Percentiles rank a stretch among this genome's conserved stretches.
These are phyloP conservation scores for Condylostylus longicornis DNA, from an alignment of 1,140 invertebrate genomes.

Conservation along the genomic window DNA sequence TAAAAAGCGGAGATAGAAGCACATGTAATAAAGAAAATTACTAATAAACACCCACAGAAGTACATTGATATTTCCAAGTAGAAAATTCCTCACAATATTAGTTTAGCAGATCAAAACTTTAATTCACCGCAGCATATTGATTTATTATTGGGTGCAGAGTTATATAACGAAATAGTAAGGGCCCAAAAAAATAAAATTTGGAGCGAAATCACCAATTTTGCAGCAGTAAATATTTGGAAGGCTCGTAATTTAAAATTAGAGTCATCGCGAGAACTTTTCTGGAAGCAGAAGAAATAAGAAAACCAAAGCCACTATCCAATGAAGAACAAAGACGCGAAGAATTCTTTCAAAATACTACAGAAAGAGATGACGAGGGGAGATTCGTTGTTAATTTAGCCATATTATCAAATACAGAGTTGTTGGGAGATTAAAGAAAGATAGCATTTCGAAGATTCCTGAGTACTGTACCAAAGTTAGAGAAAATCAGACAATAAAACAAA, in stretches of 20 bases:
- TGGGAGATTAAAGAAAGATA: conserved; percentile 18
- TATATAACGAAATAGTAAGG: conserved; percentile 11
- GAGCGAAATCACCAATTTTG: neutral
- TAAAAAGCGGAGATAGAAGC: conserved; percentile 2
- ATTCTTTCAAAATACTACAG: conserved; percentile 3
- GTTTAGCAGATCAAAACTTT: conserved; percentile 20
- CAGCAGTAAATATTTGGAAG: conserved; percentile 12
- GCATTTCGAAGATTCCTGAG: conserved; percentile 19
- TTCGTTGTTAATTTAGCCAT: conserved; percentile 12
- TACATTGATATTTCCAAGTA: neutral
- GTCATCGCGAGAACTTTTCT: conserved; percentile 1
- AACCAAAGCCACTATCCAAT: conserved; percentile 3
- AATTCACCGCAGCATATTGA: conserved; percentile 13
- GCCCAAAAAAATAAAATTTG: conserved; percentile 8
- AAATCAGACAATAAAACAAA: conserved; percentile 10
- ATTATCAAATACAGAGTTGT: conserved; percentile 9
- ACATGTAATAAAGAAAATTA: conserved; percentile 1
- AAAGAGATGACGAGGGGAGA: conserved; percentile 5
- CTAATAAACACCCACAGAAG: too few species aligned
- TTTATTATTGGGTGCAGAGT: conserved; percentile 14
- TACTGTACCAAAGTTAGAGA: conserved; percentile 19
- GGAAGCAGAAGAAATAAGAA: conserved; percentile 13
- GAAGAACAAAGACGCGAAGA: conserved; percentile 9
- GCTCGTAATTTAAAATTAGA: conserved; percentile 4
- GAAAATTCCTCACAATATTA: conserved; percentile 5